Conservation (phyloP, 2,888 invertebrate genomes). For the Thysanoteuthis rhombus region DNA sequence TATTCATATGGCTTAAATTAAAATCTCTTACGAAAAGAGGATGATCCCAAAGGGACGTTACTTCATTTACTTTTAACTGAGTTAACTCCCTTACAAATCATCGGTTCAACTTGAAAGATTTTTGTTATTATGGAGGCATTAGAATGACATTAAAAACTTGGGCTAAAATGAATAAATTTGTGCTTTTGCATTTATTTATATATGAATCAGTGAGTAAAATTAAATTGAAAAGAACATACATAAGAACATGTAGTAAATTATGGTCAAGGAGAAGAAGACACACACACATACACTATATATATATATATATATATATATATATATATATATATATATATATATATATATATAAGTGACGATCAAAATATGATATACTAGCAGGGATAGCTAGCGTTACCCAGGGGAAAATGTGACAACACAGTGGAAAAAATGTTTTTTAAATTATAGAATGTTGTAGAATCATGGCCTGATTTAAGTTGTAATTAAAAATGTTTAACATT, state of each 20-base stretch:
- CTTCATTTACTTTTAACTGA: neutral
- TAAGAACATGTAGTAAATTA: neutral
- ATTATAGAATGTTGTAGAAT: too few relatives aligned
- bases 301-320: neutral
- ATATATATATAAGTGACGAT: neutral
- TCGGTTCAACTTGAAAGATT: neutral
- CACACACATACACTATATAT: too few relatives aligned
- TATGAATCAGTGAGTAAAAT: neutral
- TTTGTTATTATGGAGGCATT: too few relatives aligned
- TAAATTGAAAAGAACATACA: neutral
- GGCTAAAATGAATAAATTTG: neutral
- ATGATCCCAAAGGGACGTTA: neutral
- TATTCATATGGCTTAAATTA: too few relatives aligned
- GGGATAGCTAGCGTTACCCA: too few relatives aligned
- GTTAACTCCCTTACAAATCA: neutral
- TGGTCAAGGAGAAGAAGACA: too few relatives aligned
- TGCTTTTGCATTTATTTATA: neutral
- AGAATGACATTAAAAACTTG: neutral
- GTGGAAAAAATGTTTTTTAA: too few relatives aligned
- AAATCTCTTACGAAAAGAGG: too few relatives aligned
- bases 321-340: neutral
- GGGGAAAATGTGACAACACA: too few relatives aligned
- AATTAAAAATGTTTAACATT: too few relatives aligned
- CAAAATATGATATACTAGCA: neutral
- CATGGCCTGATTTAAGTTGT: too few relatives aligned